These are phyloP conservation scores for Patiria pectinifera DNA, from an alignment of 53 echinoderm and acorn worm species.

Conservation along the genomic window DNA sequence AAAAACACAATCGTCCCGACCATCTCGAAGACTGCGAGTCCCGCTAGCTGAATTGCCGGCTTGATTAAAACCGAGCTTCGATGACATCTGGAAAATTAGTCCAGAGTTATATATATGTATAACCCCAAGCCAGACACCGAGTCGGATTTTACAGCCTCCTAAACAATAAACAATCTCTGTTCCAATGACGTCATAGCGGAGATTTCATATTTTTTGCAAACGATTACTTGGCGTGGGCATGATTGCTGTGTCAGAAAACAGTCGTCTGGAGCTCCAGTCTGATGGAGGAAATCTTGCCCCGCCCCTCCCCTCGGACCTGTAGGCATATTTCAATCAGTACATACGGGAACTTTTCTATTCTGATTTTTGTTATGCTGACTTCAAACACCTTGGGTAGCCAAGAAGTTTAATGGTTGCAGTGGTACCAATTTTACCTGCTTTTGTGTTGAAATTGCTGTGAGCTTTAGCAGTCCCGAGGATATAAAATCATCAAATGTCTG, in stretches of 20 bases:
- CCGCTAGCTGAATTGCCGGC: neutral
- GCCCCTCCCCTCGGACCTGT: neutral
- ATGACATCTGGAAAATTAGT: slow-evolving; percentile 20
- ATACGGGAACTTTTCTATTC: neutral
- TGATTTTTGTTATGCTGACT: neutral
- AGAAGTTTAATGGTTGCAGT: neutral
- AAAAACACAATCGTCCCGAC: neutral
- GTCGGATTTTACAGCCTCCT: neutral
- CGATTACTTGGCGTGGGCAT: neutral
- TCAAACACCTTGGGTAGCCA: neutral
- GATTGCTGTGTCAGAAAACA: neutral
- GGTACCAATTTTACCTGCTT: neutral
- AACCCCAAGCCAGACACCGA: neutral
- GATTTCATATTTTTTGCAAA: neutral
- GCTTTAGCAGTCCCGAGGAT: neutral
- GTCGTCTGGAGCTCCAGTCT: neutral
- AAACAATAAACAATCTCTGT: neutral
- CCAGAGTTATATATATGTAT: slow-evolving; percentile 1
- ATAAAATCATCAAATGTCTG: no score
- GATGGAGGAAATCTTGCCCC: neutral
- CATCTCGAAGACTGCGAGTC: neutral
- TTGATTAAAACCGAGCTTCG: neutral
- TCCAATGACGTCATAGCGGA: neutral
- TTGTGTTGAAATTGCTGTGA: neutral
- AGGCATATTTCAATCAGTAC: neutral